A percentile compares a stretch with the other conserved stretches of the same genome.
Evolutionary conservation across 2,113 vertebrate genomes (phyloP).

Genomic region (Sinosuthora webbiana): DNA sequence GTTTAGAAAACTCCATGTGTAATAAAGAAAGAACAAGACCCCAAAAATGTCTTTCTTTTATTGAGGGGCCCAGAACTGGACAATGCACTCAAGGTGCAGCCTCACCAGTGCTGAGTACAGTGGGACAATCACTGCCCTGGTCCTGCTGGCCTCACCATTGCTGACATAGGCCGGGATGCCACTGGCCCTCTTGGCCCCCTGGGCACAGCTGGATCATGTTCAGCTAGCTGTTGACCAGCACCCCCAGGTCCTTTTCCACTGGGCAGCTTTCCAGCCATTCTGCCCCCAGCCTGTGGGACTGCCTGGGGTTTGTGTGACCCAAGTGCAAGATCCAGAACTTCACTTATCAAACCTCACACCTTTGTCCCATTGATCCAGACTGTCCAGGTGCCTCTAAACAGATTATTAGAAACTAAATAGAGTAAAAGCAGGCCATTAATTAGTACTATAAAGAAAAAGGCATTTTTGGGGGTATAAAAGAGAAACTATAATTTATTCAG

Average conservation of each 20-base stretch:
- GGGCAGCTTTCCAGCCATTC: not conserved
- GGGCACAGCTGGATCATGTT: fast-evolving
- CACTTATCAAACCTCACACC: not conserved
- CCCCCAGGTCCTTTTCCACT: fast-evolving
- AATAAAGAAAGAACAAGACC: not conserved
- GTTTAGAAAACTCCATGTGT: not conserved
- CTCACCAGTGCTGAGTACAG: fast-evolving
- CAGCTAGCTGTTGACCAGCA: fast-evolving
- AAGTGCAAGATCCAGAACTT: not conserved
- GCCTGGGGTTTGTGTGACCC: not conserved
- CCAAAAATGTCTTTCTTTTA: fast-evolving
- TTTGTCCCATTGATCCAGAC: not conserved
- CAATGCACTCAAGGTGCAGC: fast-evolving
- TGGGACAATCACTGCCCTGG: fast-evolving
- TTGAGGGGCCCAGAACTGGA: not conserved
- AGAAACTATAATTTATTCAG: not conserved
- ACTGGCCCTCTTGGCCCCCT: not conserved
- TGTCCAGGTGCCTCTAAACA: not conserved
- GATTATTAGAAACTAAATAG: not conserved
- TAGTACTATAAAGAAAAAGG: not conserved
- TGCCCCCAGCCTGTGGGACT: not conserved
- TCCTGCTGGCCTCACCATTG: not conserved
- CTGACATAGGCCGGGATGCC: not conserved
- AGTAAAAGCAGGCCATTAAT: not conserved
- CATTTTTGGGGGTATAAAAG: fast-evolving